Evolutionary conservation across 2,888 invertebrate species (phyloP).

Genomic region (Leucoptera coffeella): DNA sequence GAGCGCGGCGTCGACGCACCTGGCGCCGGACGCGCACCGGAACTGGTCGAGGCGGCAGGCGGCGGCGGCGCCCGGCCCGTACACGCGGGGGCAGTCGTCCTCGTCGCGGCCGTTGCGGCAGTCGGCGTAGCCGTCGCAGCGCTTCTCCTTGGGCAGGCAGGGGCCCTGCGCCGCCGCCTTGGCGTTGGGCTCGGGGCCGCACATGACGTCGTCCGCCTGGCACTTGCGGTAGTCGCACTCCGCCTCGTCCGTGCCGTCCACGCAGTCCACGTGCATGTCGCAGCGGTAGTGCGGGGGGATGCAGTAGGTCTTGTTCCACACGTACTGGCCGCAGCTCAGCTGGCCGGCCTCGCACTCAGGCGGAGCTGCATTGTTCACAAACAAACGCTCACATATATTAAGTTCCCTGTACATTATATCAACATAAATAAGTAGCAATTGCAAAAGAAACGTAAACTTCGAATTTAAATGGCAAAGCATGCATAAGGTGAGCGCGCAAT

Average conservation of each 20-base stretch:
- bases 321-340: constrained; percentile 87
- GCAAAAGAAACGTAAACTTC: not conserved
- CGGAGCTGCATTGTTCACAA: constrained; percentile 61
- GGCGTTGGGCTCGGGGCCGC: constrained; percentile 59
- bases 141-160: constrained; percentile 82
- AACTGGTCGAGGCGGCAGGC: constrained; percentile 81
- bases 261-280: constrained; percentile 92
- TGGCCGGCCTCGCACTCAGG: constrained; percentile 91
- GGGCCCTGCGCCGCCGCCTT: constrained; percentile 58
- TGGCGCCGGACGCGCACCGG: constrained; percentile 72
- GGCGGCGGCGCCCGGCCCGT: constrained; percentile 27
- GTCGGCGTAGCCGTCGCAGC: constrained; percentile 85
- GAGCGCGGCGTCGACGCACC: constrained; percentile 68
- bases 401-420: no score
- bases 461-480: not conserved
- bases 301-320: constrained; percentile 94
- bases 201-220: constrained; percentile 81
- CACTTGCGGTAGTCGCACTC: constrained; percentile 90
- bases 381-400: constrained; percentile 5
- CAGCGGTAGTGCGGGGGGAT: constrained; percentile 90
- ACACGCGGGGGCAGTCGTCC: constrained; percentile 51
- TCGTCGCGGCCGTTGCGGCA: constrained; percentile 82
- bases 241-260: constrained; percentile 91
- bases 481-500: not conserved
- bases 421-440: no score